These are phyloP conservation scores for Drosophila gaucha DNA, from an alignment of 2,888 invertebrate genomes.

Conservation along the genomic window DNA sequence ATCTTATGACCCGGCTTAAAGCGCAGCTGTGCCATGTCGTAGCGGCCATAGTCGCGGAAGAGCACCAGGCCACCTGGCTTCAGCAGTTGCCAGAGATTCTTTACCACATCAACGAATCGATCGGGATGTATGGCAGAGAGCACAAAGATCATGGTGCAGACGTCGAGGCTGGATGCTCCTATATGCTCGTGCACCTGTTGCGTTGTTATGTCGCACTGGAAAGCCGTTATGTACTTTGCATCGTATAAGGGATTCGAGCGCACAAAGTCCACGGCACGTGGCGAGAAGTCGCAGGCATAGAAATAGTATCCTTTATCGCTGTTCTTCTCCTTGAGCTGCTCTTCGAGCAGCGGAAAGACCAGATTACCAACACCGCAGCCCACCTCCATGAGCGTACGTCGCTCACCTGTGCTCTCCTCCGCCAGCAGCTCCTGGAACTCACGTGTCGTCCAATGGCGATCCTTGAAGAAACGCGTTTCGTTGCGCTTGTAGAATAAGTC, in stretches of 20 bases:
- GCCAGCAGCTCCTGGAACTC: conserved; percentile 94
- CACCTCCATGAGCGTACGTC: conserved; percentile 88
- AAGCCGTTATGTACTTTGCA: conserved; percentile 89
- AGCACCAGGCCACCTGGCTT: conserved; percentile 92
- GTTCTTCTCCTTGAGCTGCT: conserved; percentile 85
- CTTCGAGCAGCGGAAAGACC: conserved; percentile 94
- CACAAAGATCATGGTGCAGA: conserved; percentile 96
- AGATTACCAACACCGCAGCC: conserved; percentile 99
- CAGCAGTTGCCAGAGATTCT: conserved; percentile 88
- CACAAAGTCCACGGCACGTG: conserved; percentile 94
- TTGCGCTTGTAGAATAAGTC: conserved; percentile 98
- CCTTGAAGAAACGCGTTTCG: conserved; percentile 96
- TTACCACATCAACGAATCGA: conserved; percentile 88
- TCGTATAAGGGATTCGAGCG: conserved; percentile 89
- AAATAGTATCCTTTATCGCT: conserved; percentile 87
- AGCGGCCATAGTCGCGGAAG: conserved; percentile 96
- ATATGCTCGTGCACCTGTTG: conserved; percentile 87
- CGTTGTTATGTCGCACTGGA: conserved; percentile 93
- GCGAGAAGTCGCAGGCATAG: conserved; percentile 97
- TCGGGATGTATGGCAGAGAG: conserved; percentile 96
- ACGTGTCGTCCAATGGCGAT: conserved; percentile 97
- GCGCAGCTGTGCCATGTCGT: conserved; percentile 97
- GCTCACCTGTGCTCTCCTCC: conserved; percentile 78
- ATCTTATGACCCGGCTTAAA: conserved; percentile 97
- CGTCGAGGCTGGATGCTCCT: conserved; percentile 87